Evolutionary conservation across 2,888 invertebrate genomes (phyloP), one percentile per base, ranked within the genome.

Genomic region (Spicauda simplicius): DNA sequence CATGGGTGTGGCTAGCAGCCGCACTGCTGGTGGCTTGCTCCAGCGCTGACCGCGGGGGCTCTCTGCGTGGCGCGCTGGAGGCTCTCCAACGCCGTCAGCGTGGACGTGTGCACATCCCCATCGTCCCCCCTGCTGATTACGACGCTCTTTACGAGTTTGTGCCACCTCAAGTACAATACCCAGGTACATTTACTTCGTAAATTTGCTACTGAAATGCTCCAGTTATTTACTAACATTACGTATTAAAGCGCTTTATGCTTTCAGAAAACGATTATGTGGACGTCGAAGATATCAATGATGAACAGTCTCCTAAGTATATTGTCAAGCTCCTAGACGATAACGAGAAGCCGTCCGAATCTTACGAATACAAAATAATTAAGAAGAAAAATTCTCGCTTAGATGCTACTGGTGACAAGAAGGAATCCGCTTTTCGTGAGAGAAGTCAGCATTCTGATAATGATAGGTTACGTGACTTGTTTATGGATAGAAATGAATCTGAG

Each of bases 361-460:
- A 95, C 71, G 91, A 95, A 72, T 95, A 95, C 74, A 94, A 84
- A 77, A 76, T 91, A 19, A 92, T 93, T 19, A 94, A 94, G 76
- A 94, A 94, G 76, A 94, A 93, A 73, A 92, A 86, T 70, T 81
- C 76, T 69, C 83, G 69, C 76, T 83, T 71, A 30, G 80, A 79
- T 33, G 68, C 70, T 50, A 74, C 69, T 55, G 68, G 74, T 5
- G 73, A 72, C 18, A 85, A 83, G 64, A 88, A 88, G 65, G 90
- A 90, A 78, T 91, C 93, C 0, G 85, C 92, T 52, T 93, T 93
- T 69, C 91, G 93, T 52, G 93, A 93, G 72, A 81, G 93, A 70
- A 83, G 80, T 70, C 91, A 91, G 70, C 86, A 90, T 69, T 80
- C 88, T 1, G 90, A 88, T 58, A 90, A 91, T 71, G 91, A 91